These are phyloP conservation scores for Caenorhabditis macrosperma DNA, from an alignment of 2,888 invertebrate genomes.

Conservation along the genomic window DNA sequence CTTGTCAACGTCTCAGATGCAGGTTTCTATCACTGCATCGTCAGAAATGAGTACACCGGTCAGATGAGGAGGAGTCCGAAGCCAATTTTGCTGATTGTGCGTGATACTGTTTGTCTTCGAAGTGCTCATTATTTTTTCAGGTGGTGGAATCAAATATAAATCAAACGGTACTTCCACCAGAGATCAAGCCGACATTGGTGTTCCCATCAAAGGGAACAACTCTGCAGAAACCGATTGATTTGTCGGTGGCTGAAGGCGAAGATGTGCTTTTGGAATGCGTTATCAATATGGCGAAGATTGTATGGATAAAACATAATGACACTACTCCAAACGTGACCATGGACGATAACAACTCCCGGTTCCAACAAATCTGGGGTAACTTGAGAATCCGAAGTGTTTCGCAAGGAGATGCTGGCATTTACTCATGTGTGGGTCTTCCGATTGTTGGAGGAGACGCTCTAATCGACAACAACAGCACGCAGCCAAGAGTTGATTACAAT, in stretches of 20 bases:
- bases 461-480: constrained; percentile 28
- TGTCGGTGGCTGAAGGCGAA: constrained; percentile 73
- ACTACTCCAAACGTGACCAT: constrained; percentile 66
- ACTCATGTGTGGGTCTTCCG: constrained; percentile 47
- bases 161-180: constrained; percentile 13
- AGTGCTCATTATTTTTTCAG: constrained; percentile 25
- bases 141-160: constrained; percentile 35
- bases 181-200: constrained; percentile 63
- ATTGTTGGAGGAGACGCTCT: constrained; percentile 30
- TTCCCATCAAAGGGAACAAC: constrained; percentile 64
- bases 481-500: constrained; percentile 70
- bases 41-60: constrained; percentile 73
- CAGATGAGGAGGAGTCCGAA: constrained; percentile 68
- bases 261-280: constrained; percentile 76
- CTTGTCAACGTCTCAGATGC: constrained; percentile 72
- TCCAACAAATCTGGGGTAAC: constrained; percentile 77
- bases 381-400: constrained; percentile 65
- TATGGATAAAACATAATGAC: constrained; percentile 69
- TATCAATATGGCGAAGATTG: constrained; percentile 71
- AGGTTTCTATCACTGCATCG: constrained; percentile 77
- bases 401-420: constrained; percentile 48
- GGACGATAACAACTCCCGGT: constrained; percentile 67
- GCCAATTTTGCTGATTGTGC: constrained; percentile 72
- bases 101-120: too few relatives aligned
- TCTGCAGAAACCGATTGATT: constrained; percentile 63